A percentile compares a stretch with the other conserved stretches of the same genome.
phyloP scores from a whole-genome alignment of 1,140 invertebrate genomes.

The Hesperophylax magnus region DNA sequence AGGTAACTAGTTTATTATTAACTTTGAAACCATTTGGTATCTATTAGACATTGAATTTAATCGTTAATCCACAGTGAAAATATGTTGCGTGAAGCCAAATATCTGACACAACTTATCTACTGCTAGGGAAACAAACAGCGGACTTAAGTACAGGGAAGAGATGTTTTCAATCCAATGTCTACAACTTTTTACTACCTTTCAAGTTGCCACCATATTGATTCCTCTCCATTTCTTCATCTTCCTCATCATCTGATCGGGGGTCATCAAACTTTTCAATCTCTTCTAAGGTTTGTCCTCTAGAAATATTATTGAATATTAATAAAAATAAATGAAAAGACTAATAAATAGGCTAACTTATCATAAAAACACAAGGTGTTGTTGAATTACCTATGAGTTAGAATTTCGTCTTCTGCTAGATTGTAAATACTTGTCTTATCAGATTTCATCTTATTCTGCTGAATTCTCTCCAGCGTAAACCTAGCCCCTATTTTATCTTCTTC shows the following conservation, averaged over 20 bases:
- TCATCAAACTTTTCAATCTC: slow-evolving; percentile 95
- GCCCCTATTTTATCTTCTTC: slow-evolving; percentile 89
- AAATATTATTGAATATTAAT: slow-evolving; percentile 41
- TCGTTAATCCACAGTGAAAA: too few relatives aligned
- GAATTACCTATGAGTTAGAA: slow-evolving; percentile 79
- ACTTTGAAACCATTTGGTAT: too few relatives aligned
- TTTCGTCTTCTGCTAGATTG: slow-evolving; percentile 89
- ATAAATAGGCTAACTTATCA: background rate
- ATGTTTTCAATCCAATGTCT: too few relatives aligned
- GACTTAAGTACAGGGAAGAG: too few relatives aligned
- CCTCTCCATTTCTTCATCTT: slow-evolving; percentile 71
- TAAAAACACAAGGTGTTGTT: background rate
- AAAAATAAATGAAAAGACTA: background rate
- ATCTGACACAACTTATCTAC: too few relatives aligned
- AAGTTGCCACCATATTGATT: slow-evolving; percentile 72
- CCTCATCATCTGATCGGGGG: slow-evolving; percentile 84
- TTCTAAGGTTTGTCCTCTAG: slow-evolving; percentile 85
- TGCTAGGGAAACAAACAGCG: too few relatives aligned
- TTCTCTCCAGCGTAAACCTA: slow-evolving; percentile 84
- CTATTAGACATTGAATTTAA: too few relatives aligned
- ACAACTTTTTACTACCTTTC: slow-evolving; percentile 67
- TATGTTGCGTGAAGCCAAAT: too few relatives aligned
- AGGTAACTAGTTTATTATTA: too few relatives aligned
- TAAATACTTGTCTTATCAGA: slow-evolving; percentile 79
- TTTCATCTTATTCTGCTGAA: slow-evolving; percentile 74